Percentiles rank a stretch among this genome's conserved stretches.
Evolutionary conservation across 2,888 invertebrate species (phyloP).

Genomic region (Melanotus villosus): DNA sequence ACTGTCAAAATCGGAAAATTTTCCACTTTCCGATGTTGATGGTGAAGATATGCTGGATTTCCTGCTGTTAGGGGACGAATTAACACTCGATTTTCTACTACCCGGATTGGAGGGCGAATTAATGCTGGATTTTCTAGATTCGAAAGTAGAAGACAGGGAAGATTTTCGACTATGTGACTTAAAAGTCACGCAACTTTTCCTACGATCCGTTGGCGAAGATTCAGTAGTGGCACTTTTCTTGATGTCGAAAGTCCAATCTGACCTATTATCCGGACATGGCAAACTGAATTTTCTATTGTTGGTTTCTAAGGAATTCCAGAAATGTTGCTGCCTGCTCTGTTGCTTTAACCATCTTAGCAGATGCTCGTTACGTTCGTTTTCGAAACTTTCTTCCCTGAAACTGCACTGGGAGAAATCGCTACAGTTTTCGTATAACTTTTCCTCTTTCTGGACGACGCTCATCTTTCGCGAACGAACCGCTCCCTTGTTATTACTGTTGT

Average conservation of each 20-base stretch:
- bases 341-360: slow-evolving; percentile 66
- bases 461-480: slow-evolving; percentile 57
- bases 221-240: not conserved
- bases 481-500: slow-evolving; percentile 33
- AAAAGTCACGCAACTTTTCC: slow-evolving; percentile 59
- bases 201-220: slow-evolving; percentile 60
- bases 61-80: slow-evolving; percentile 39
- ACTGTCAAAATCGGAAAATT: slow-evolving; percentile 59
- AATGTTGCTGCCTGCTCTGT: slow-evolving; percentile 59
- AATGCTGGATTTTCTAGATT: slow-evolving; percentile 60
- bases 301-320: slow-evolving; percentile 22
- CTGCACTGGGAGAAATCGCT: slow-evolving; percentile 53
- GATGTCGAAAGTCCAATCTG: slow-evolving; percentile 11
- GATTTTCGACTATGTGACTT: slow-evolving; percentile 46
- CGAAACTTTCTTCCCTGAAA: slow-evolving; percentile 58
- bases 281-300: slow-evolving; percentile 38
- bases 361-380: slow-evolving; percentile 66
- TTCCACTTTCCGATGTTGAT: slow-evolving; percentile 61
- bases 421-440: slow-evolving; percentile 66
- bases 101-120: slow-evolving; percentile 48
- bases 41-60: slow-evolving; percentile 53
- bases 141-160: slow-evolving; percentile 44
- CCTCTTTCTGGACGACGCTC: slow-evolving; percentile 63
- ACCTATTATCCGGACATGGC: slow-evolving; percentile 28
- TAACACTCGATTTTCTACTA: slow-evolving; percentile 60